Evolutionary conservation across 92 coral and sea anemone species (phyloP).

Genomic region (Diadumene lineata): DNA sequence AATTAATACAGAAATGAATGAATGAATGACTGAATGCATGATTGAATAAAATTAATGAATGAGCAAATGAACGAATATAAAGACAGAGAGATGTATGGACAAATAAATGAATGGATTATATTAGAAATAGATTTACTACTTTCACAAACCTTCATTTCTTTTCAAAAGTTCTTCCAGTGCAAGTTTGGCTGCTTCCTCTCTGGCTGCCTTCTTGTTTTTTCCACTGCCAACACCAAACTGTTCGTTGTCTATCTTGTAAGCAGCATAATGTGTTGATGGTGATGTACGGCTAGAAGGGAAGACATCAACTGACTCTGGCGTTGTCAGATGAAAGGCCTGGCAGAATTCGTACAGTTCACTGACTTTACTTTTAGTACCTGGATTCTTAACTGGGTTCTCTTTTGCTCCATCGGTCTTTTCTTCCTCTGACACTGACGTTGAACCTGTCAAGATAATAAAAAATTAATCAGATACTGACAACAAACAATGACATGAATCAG

Average conservation of each 20-base stretch:
- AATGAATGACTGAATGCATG: not conserved
- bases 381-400: not conserved
- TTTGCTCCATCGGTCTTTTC: not conserved
- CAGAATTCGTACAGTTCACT: constrained; percentile 80
- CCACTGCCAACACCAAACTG: constrained; percentile 64
- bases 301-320: constrained; percentile 56
- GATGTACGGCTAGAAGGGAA: constrained; percentile 46
- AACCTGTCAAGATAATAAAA: not conserved
- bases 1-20: not conserved
- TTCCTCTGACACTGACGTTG: not conserved
- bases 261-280: constrained; percentile 48
- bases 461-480: not conserved
- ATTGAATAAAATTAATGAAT: too few relatives aligned
- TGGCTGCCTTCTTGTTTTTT: constrained; percentile 71
- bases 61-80: not conserved
- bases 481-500: too few relatives aligned
- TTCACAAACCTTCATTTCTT: constrained; percentile 18
- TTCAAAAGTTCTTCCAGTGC: constrained; percentile 66
- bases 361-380: constrained; percentile 58
- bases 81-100: not conserved
- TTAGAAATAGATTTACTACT: not conserved
- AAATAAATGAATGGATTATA: not conserved
- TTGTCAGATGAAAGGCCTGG: constrained; percentile 66
- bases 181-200: constrained; percentile 58
- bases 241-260: constrained; percentile 61